Evolutionary conservation across 2,888 invertebrate genomes (phyloP).

Genomic region (Hetaerina titia): DNA sequence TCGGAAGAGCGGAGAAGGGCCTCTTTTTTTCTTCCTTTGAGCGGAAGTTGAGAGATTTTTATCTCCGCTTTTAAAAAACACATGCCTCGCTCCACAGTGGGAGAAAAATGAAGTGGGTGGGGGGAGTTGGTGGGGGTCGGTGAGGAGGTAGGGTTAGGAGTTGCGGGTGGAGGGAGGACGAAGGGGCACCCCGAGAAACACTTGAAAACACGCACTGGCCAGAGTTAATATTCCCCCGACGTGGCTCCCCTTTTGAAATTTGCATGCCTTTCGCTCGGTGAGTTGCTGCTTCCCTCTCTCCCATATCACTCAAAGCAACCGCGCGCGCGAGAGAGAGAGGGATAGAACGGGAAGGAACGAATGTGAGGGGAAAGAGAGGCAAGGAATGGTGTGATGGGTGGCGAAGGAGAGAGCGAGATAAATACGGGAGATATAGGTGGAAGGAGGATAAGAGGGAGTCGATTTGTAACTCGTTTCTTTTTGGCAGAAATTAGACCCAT

Average conservation of each 20-base stretch:
- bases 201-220: conserved; percentile 3
- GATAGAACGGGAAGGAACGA: neutral
- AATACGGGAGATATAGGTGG: neutral
- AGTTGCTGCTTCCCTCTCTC: neutral
- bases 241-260: neutral
- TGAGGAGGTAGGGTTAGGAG: neutral
- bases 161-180: neutral
- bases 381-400: neutral
- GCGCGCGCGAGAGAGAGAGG: neutral
- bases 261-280: neutral
- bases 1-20: neutral
- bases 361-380: neutral
- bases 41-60: conserved; percentile 23
- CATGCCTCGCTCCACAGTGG: neutral
- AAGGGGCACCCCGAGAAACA: neutral
- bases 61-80: conserved; percentile 1
- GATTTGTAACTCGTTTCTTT: neutral
- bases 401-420: neutral
- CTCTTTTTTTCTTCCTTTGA: neutral
- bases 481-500: neutral
- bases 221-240: neutral
- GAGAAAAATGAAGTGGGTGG: neutral
- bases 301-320: too few species aligned
- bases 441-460: neutral
- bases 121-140: neutral